These are phyloP conservation scores for Pygocentrus nattereri DNA, from an alignment of 2,797 vertebrate genomes.

Conservation along the genomic window DNA sequence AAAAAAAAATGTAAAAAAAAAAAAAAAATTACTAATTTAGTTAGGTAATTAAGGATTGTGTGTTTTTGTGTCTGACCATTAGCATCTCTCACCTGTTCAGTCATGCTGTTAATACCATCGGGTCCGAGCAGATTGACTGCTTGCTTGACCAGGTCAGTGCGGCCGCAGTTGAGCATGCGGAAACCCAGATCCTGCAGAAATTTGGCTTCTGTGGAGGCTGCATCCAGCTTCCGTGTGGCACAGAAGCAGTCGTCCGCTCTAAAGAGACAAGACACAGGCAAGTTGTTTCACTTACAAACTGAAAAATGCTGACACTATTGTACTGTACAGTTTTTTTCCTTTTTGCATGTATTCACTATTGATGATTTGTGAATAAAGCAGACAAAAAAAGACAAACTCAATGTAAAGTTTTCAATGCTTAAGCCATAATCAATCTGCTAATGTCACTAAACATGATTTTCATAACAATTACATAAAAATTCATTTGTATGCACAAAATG, in stretches of 20 bases:
- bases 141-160: slow-evolving; percentile 83
- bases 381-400: background rate
- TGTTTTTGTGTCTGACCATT: slow-evolving; percentile 38
- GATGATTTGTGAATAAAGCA: background rate
- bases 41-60: background rate
- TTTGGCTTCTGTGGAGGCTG: slow-evolving; percentile 81
- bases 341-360: background rate
- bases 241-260: slow-evolving; percentile 83
- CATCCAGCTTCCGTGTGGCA: slow-evolving; percentile 79
- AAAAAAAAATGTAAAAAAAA: too few relatives aligned
- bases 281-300: background rate
- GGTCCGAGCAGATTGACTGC: slow-evolving; percentile 83
- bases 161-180: slow-evolving; percentile 85
- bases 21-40: too few relatives aligned
- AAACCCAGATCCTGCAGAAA: slow-evolving; percentile 85
- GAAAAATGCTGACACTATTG: too few relatives aligned
- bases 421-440: background rate
- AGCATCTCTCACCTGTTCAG: slow-evolving; percentile 78
- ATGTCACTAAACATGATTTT: background rate
- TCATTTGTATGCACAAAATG: background rate
- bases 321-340: background rate
- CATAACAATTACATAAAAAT: background rate
- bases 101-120: slow-evolving; percentile 84
- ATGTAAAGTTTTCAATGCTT: background rate
- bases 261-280: slow-evolving; percentile 44